Evolutionary conservation across 2,113 vertebrate genomes (phyloP).

Genomic region (Lagenorhynchus albirostris): DNA sequence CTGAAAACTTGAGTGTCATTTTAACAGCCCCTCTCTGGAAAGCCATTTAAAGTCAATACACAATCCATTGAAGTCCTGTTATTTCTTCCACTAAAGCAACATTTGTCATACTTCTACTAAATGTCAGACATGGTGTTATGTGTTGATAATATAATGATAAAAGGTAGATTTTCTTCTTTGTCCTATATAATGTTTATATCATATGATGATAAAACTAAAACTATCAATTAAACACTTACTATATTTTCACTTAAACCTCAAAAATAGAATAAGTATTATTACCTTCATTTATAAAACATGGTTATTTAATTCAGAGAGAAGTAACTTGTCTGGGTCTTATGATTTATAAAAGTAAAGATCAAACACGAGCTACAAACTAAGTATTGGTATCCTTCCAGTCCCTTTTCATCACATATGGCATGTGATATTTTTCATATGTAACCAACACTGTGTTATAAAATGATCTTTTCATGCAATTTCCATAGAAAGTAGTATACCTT

Average conservation of each 20-base stretch:
- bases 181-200: background rate
- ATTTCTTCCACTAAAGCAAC: background rate
- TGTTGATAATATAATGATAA: background rate
- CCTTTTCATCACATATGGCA: background rate
- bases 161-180: background rate
- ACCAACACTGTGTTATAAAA: background rate
- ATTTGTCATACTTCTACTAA: background rate
- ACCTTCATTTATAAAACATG: background rate
- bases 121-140: background rate
- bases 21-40: background rate
- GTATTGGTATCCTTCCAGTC: rapidly evolving
- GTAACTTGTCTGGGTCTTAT: background rate
- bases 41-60: background rate
- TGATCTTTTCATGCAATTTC: background rate
- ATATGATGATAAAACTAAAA: background rate
- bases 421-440: background rate
- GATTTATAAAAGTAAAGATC: background rate
- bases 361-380: background rate
- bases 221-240: background rate
- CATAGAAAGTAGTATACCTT: background rate
- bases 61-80: background rate
- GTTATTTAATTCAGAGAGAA: background rate
- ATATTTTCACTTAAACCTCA: background rate
- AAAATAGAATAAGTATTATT: background rate
- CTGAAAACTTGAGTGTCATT: background rate